Evolutionary conservation across 2,797 vertebrate genomes (phyloP).

Genomic region (Rhinella marina): DNA sequence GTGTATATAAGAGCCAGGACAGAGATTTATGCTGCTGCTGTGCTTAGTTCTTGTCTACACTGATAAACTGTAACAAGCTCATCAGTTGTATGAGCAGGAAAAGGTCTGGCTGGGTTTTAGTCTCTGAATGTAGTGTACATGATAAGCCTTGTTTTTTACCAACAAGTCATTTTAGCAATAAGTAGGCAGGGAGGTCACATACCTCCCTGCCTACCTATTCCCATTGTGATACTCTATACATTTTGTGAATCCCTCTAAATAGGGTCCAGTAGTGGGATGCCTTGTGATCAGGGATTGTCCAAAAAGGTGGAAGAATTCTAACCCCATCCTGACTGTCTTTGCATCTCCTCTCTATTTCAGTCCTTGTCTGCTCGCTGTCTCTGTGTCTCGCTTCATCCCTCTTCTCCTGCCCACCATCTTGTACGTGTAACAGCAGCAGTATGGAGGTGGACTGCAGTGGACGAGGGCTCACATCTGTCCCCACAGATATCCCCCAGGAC

Average conservation of each 20-base stretch:
- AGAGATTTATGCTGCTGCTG: background rate
- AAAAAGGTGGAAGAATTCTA: background rate
- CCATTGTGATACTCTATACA: background rate
- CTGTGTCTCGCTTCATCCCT: slow-evolving; percentile 74
- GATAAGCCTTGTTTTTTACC: no score
- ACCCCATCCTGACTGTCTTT: background rate
- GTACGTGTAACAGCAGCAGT: slow-evolving; percentile 85
- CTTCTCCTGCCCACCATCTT: slow-evolving; percentile 86
- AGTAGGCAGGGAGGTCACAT: no score
- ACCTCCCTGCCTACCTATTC: no score
- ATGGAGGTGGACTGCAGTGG: slow-evolving; percentile 90
- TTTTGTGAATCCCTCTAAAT: background rate
- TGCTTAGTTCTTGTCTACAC: background rate
- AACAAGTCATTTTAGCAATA: background rate
- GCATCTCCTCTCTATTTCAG: slow-evolving; percentile 71
- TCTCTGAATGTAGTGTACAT: background rate
- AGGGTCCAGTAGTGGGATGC: background rate
- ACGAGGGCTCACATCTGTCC: slow-evolving; percentile 84
- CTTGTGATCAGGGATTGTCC: background rate
- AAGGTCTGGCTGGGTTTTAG: background rate
- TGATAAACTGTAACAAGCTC: background rate
- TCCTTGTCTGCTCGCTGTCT: slow-evolving; percentile 84
- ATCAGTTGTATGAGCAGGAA: background rate
- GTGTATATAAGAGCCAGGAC: no score
- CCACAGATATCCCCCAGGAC: slow-evolving; percentile 84